Evolutionary conservation across 2,888 invertebrate species (phyloP).

Genomic region (Drosophila ochracea): DNA sequence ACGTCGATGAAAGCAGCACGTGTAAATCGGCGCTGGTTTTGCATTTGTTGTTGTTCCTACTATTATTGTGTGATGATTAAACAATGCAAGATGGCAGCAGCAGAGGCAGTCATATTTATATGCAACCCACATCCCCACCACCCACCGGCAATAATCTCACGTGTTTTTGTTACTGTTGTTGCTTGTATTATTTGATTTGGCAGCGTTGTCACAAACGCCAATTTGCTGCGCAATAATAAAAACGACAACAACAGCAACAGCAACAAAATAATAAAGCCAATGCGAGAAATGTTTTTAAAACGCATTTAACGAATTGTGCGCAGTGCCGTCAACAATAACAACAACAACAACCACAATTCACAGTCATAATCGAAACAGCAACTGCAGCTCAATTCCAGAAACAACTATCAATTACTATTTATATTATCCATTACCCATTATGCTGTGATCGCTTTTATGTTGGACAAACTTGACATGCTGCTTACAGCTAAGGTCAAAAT

Average conservation of each 20-base stretch:
- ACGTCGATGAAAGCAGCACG: conserved; percentile 37
- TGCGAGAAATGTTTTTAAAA: conserved; percentile 34
- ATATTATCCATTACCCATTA: neutral
- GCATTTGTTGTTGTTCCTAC: conserved; percentile 2
- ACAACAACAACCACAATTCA: neutral
- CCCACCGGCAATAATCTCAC: conserved; percentile 15
- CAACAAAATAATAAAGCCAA: conserved; percentile 7
- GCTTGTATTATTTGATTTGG: conserved; percentile 53
- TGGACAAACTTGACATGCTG: neutral
- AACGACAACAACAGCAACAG: conserved; percentile 20
- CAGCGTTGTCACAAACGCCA: conserved; percentile 39
- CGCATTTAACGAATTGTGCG: conserved; percentile 50
- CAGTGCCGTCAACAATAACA: conserved; percentile 17
- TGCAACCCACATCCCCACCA: neutral
- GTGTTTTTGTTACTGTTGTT: conserved; percentile 20
- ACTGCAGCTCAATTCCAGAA: neutral
- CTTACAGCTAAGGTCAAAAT: neutral
- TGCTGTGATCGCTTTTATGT: neutral
- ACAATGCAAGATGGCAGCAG: conserved; percentile 13
- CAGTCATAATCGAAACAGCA: neutral
- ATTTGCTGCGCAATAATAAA: conserved; percentile 56
- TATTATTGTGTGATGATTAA: conserved; percentile 31
- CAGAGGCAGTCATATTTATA: neutral
- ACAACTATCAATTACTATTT: neutral
- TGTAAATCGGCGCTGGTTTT: conserved; percentile 34